These are phyloP conservation scores for Tachypleus tridentatus DNA, from an alignment of 1,140 invertebrate species.

Conservation along the genomic window DNA sequence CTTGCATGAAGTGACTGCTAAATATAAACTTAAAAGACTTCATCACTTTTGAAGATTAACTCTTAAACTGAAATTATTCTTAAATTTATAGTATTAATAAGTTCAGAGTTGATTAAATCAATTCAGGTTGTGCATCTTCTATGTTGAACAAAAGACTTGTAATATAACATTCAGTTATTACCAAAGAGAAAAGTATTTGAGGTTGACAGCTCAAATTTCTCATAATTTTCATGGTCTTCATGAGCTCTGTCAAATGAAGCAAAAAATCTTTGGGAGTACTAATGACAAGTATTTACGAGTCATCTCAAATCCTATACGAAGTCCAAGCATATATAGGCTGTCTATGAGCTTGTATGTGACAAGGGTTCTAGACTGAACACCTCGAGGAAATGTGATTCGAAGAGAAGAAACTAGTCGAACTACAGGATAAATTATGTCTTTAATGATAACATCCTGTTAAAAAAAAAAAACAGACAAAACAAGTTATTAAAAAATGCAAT, in stretches of 20 bases:
- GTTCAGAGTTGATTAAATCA: no score
- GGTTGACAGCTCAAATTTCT: constrained; percentile 1
- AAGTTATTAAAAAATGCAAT: not conserved
- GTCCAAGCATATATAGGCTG: constrained; percentile 59
- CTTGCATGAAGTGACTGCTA: no score
- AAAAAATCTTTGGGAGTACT: constrained; percentile 61
- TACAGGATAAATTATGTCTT: constrained; percentile 62
- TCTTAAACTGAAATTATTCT: no score
- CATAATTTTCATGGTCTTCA: constrained; percentile 28
- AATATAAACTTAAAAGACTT: no score
- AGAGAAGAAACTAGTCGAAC: constrained; percentile 43
- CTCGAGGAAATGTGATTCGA: constrained; percentile 62
- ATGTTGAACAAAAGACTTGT: no score
- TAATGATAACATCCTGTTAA: constrained; percentile 52
- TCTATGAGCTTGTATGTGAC: constrained; percentile 68
- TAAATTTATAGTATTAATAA: no score
- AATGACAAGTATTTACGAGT: constrained; percentile 61
- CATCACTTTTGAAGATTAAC: no score
- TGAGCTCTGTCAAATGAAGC: constrained; percentile 72
- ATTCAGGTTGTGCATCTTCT: no score
- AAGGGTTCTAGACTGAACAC: constrained; percentile 52
- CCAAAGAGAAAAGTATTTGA: no score
- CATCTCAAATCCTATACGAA: constrained; percentile 70
- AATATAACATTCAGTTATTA: no score
- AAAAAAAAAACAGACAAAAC: constrained; percentile 11